Evolutionary conservation across 2,113 vertebrate species (phyloP).

Genomic region (Azemiops feae): DNA sequence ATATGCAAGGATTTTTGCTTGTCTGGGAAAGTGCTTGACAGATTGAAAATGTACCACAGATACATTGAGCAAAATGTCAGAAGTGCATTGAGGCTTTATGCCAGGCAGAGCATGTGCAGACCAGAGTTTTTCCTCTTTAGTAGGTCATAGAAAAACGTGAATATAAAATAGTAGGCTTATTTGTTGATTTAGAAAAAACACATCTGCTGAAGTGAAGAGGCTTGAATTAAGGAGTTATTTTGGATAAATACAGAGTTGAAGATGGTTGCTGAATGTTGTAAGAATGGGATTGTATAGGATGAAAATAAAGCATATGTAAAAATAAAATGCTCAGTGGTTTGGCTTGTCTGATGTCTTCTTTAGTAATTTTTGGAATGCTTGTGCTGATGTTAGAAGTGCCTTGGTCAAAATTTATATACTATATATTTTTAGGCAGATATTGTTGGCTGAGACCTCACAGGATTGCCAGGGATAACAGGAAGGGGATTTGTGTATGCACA

Average conservation of each 20-base stretch:
- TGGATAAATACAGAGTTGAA: not conserved
- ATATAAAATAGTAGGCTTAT: not conserved
- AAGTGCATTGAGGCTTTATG: not conserved
- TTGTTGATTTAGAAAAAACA: not conserved
- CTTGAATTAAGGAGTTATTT: not conserved
- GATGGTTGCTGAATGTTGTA: not conserved
- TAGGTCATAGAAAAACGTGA: not conserved
- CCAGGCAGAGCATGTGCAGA: not conserved
- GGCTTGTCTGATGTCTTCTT: not conserved
- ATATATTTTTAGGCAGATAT: not conserved
- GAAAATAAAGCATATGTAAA: not conserved
- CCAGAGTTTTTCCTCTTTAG: not conserved
- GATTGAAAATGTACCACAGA: not conserved
- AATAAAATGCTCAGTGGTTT: not conserved
- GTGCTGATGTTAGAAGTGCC: not conserved
- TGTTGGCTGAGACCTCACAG: not conserved
- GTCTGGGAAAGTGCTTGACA: not conserved
- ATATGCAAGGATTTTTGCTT: not conserved
- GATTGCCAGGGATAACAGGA: not conserved
- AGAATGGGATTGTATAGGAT: not conserved
- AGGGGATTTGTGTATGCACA: not conserved
- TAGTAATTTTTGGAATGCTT: not conserved
- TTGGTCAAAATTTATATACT: not conserved
- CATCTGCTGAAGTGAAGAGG: not conserved
- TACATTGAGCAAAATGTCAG: not conserved